Evolutionary conservation across 2,888 invertebrate species (phyloP).

Genomic region (Ochropleura plecta): DNA sequence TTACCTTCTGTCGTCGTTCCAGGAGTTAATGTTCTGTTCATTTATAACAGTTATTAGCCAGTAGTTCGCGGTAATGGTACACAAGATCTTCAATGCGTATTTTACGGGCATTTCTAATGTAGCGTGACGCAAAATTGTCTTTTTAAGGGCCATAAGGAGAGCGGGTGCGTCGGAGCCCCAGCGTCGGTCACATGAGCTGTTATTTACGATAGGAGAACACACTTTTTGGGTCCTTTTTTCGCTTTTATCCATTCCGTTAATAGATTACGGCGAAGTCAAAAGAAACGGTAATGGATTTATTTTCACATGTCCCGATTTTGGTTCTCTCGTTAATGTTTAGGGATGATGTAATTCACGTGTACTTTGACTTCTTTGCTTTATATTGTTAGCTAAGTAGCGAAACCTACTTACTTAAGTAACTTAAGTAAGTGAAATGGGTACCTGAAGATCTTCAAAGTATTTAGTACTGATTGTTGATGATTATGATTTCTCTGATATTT

Average conservation of each 20-base stretch:
- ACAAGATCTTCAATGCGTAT: slow-evolving; percentile 59
- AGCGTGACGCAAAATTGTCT: slow-evolving; percentile 75
- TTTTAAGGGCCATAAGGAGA: slow-evolving; percentile 72
- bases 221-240: slow-evolving; percentile 48
- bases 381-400: background rate
- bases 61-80: slow-evolving; percentile 48
- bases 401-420: too few species aligned
- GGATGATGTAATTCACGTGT: slow-evolving; percentile 25
- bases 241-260: slow-evolving; percentile 50
- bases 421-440: background rate
- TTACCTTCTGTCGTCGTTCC: slow-evolving; percentile 33
- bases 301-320: slow-evolving; percentile 23
- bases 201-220: slow-evolving; percentile 73
- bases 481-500: background rate
- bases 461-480: background rate
- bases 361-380: slow-evolving; percentile 13
- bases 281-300: slow-evolving; percentile 58
- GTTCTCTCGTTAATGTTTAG: slow-evolving; percentile 16
- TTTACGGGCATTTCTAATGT: slow-evolving; percentile 70
- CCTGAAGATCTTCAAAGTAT: background rate
- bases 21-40: slow-evolving; percentile 50
- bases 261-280: slow-evolving; percentile 54
- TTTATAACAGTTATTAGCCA: slow-evolving; percentile 55
- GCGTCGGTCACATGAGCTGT: slow-evolving; percentile 68
- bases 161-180: slow-evolving; percentile 61